These are phyloP conservation scores for Reticulitermes speratus DNA, from an alignment of 1,140 invertebrate species.

Conservation along the genomic window DNA sequence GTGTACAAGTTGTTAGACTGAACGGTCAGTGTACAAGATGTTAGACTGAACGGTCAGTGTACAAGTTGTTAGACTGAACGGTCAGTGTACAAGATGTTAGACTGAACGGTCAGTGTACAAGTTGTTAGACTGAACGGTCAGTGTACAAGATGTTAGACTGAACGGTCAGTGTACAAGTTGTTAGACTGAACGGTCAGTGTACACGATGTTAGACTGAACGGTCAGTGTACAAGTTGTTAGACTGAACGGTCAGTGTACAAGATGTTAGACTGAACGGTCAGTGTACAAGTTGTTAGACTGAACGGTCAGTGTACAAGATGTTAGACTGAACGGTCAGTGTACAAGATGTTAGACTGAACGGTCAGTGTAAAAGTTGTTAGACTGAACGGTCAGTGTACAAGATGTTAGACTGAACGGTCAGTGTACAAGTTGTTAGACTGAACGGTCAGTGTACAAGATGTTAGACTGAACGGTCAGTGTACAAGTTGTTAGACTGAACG, in stretches of 20 bases:
- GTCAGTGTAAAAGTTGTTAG: too few relatives aligned
- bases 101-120: not conserved
- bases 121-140: not conserved
- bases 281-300: not conserved
- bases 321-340: not conserved
- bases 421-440: not conserved
- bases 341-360: not conserved
- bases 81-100: too few relatives aligned
- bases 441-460: too few relatives aligned
- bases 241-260: not conserved
- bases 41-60: not conserved
- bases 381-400: not conserved
- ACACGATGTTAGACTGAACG: not conserved
- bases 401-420: not conserved
- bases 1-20: not conserved
- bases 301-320: too few relatives aligned
- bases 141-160: not conserved
- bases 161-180: too few relatives aligned
- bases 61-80: not conserved
- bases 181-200: not conserved
- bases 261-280: not conserved
- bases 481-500: not conserved
- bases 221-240: too few relatives aligned
- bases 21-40: too few relatives aligned
- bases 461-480: not conserved